Evolutionary conservation across 1,140 invertebrate species (phyloP).

Genomic region (Drosophila mayri): DNA sequence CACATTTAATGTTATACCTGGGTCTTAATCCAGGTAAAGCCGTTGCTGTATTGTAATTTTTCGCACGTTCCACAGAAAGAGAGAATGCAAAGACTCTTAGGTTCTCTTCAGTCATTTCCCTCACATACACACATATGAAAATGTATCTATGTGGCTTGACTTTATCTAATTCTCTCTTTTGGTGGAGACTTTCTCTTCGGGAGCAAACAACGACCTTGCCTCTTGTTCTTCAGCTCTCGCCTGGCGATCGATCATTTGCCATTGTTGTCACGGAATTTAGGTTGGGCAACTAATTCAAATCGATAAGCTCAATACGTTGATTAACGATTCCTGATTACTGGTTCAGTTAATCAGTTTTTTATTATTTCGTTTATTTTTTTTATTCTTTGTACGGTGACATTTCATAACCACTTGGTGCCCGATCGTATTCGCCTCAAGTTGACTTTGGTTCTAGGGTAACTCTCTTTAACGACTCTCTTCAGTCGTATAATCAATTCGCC

Average conservation of each 20-base stretch:
- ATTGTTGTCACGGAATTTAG: slow-evolving; percentile 79
- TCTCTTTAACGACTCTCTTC: slow-evolving; percentile 43
- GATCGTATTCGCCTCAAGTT: neutral
- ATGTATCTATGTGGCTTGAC: slow-evolving; percentile 23
- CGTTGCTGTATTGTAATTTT: slow-evolving; percentile 64
- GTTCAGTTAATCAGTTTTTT: slow-evolving; percentile 56
- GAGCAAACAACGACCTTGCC: slow-evolving; percentile 67
- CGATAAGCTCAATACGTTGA: slow-evolving; percentile 59
- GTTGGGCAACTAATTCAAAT: slow-evolving; percentile 57
- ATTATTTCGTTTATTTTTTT: neutral
- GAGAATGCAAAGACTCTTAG: slow-evolving; percentile 1
- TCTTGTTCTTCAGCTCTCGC: slow-evolving; percentile 29
- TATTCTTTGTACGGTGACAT: slow-evolving; percentile 29
- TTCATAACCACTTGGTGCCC: slow-evolving; percentile 22
- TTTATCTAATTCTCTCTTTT: slow-evolving; percentile 27
- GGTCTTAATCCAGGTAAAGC: slow-evolving; percentile 29
- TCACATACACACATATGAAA: neutral
- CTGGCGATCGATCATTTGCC: slow-evolving; percentile 65
- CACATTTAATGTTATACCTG: slow-evolving; percentile 45
- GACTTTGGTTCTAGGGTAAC: neutral
- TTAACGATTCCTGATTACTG: slow-evolving; percentile 36
- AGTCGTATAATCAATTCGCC: slow-evolving; percentile 41
- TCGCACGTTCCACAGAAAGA: slow-evolving; percentile 59
- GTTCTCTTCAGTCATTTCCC: neutral
- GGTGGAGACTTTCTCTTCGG: slow-evolving; percentile 19